These are phyloP conservation scores for Aurelia aurita DNA, from an alignment of 30 jellyfish, hydroid and myxozoan genomes.

Conservation along the genomic window DNA sequence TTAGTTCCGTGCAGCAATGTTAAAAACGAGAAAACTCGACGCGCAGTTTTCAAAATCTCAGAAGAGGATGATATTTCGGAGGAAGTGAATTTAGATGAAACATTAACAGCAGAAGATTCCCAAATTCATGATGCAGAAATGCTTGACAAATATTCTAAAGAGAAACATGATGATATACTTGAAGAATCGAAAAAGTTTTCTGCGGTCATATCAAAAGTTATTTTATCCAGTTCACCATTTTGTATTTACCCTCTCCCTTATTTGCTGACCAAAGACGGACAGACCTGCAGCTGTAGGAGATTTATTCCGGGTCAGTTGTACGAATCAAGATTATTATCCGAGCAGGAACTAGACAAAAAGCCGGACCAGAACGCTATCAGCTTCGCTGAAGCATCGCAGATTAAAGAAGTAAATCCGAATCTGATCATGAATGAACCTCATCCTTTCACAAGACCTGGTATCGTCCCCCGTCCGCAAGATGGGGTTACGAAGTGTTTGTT, in stretches of 20 bases:
- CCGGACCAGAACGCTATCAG: background rate
- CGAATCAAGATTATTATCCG: conserved; percentile 75
- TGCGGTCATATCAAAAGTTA: conserved; percentile 33
- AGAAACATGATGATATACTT: conserved; percentile 48
- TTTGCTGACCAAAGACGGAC: conserved; percentile 84
- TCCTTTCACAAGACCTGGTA: conserved; percentile 82
- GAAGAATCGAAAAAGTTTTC: conserved; percentile 67
- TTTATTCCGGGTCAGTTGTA: conserved; percentile 84
- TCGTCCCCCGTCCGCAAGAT: conserved; percentile 75
- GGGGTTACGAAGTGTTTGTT: conserved; percentile 34
- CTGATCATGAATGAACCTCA: conserved; percentile 80
- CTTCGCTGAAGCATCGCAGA: conserved; percentile 6
- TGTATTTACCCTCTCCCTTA: conserved; percentile 84
- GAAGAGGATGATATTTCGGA: conserved; percentile 38
- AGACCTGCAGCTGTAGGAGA: conserved; percentile 67
- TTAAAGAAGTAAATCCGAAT: conserved; percentile 47
- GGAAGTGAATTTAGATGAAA: background rate
- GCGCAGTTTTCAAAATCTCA: conserved; percentile 66
- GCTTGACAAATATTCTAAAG: conserved; percentile 6
- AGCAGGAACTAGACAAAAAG: conserved; percentile 5
- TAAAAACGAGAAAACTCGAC: conserved; percentile 11
- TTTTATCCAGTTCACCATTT: conserved; percentile 93
- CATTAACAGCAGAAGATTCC: background rate
- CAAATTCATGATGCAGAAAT: conserved; percentile 22
- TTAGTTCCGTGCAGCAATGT: conserved; percentile 8